Evolutionary conservation across 1,140 invertebrate species (phyloP).

Genomic region (Asbolus verrucosus): DNA sequence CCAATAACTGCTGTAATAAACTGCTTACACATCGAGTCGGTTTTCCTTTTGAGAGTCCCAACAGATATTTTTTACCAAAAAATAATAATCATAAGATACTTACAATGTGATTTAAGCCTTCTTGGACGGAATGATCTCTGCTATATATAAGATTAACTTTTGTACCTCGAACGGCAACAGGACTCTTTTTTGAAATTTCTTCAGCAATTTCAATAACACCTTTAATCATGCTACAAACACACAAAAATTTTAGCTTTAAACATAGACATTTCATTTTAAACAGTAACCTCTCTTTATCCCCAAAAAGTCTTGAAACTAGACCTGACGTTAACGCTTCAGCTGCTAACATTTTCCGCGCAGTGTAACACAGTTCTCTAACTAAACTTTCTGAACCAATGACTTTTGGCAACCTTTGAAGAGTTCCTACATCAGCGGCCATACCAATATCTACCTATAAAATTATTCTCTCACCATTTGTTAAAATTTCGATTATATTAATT

Average conservation of each 20-base stretch:
- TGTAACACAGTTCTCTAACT: slow-evolving; percentile 88
- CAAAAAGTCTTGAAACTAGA: slow-evolving; percentile 81
- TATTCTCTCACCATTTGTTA: background rate
- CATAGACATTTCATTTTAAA: too few species aligned
- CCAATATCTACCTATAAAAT: slow-evolving; percentile 76
- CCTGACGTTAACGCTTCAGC: slow-evolving; percentile 83
- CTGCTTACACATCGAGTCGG: too few species aligned
- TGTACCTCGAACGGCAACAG: slow-evolving; percentile 92
- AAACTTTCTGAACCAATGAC: slow-evolving; percentile 90
- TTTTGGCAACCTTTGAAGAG: slow-evolving; percentile 94
- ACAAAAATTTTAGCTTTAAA: slow-evolving; percentile 48
- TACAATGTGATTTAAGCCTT: slow-evolving; percentile 90
- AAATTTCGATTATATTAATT: slow-evolving; percentile 10
- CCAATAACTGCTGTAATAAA: too few species aligned
- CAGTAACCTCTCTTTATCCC: slow-evolving; percentile 75
- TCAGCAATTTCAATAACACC: slow-evolving; percentile 80
- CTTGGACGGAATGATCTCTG: slow-evolving; percentile 85
- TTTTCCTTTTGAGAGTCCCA: too few species aligned
- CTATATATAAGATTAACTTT: slow-evolving; percentile 89
- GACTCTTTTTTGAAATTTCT: slow-evolving; percentile 90
- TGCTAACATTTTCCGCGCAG: slow-evolving; percentile 84
- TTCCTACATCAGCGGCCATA: slow-evolving; percentile 95
- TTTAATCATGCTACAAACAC: slow-evolving; percentile 73
- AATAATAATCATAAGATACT: slow-evolving; percentile 54
- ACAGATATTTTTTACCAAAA: background rate